Base-by-base conservation (phyloP, 2,113 vertebrate species). In the Thomomys bottae region DNA sequence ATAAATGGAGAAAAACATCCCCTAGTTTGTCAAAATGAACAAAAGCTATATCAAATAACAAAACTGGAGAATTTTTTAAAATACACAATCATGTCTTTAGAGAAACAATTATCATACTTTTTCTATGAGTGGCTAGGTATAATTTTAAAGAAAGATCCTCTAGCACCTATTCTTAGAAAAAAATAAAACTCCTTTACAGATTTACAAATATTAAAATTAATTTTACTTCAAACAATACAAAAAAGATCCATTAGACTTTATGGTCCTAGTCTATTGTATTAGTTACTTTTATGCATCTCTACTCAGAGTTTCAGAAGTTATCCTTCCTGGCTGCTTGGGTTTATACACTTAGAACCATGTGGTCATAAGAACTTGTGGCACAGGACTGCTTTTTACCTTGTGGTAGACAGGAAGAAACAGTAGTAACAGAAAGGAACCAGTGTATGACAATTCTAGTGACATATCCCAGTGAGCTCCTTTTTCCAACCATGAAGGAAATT, bases 91-190 rank as follows among this genome's bases (percentile, higher is more conserved):
- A 38, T 66, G 79, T 68, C 38, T 21, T 68, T 70, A 40, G 36
- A 61, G 7, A 12, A 86, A 40, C 17, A 59, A 38, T 64, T n/a
- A 83, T 32, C 32, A 77, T 49, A 87, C 6, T 59, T 84, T 59
- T 91, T 77, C 76, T 77, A 21, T 85, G 21, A 45, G 80, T 21
- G 23, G 2, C 11, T 26, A 70, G 9, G 21, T 8, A 91, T 36
- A 54, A 76, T 85, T 81, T 89, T 89, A 45, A 28, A 80, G 32
- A 92, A 54, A 79, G 36, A 66, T 75, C 67, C n/a, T 87, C 17
- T 49, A 18, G 40, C 7, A 6, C 24, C 34, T 26, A 17, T 12
- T 86, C 4, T 42, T 81, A 15, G 4, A 15, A 3, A 54, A 54
- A 54, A 54, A 54, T 4, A 54, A 54, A 54, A 12, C 18, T 15